Conservation (phyloP, 2,113 vertebrate species). For the Promerops cafer region DNA sequence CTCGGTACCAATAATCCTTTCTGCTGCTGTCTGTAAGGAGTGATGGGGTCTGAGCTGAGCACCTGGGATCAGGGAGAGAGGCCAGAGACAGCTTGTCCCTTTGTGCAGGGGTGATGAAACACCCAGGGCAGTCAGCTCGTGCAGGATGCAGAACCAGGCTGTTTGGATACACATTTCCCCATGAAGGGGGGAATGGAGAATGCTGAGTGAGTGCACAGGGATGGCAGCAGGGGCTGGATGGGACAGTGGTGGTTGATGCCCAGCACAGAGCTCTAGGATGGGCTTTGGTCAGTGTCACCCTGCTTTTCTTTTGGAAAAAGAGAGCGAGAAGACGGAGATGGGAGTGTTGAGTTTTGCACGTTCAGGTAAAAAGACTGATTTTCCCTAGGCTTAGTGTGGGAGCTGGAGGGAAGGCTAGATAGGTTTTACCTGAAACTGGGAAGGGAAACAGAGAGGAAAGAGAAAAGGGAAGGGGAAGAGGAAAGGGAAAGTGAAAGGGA, state of each 20-base stretch:
- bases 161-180: fast-evolving
- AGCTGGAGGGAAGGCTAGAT: background rate
- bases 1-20: background rate
- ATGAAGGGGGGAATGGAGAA: background rate
- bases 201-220: background rate
- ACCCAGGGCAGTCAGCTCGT: background rate
- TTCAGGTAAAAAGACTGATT: background rate
- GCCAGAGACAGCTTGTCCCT: background rate
- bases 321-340: fast-evolving
- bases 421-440: background rate
- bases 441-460: background rate
- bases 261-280: background rate
- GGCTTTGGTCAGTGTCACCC: background rate
- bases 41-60: background rate
- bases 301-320: background rate
- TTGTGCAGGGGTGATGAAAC: background rate
- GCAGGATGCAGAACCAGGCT: background rate
- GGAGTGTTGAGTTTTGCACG: background rate
- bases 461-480: fast-evolving
- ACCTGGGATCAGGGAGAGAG: fast-evolving
- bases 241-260: background rate
- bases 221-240: background rate
- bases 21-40: background rate
- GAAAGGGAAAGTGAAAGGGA: background rate
- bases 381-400: background rate